Evolutionary conservation across 1,140 invertebrate genomes (phyloP), one percentile per base, ranked within the genome.

Genomic region (Drosophila lacertosa): DNA sequence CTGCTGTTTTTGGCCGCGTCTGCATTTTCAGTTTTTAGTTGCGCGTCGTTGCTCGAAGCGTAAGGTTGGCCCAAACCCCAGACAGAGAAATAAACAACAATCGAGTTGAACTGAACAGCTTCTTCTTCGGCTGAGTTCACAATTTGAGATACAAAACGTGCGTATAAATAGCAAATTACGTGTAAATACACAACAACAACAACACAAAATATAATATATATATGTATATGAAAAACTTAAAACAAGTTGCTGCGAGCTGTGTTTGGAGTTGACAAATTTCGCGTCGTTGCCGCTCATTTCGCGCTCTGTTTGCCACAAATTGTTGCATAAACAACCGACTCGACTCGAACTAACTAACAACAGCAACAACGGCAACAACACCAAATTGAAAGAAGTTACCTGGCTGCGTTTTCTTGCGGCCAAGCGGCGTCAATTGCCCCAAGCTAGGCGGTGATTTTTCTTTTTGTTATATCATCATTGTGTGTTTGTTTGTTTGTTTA

Each of bases 271-370:
- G 77, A 86, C 81, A 86, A 86, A 70, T 81, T 74, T 77, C 62
- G 72, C 63, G 76, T 75, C 45, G 76, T 74, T 84, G 79, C 66
- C 62, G 68, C 68, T 65, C 57, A 86, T 84, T 84, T 84, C 81
- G 81, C 82, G 81, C 81, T 86, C 81, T 86, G 81, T 86, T 86
- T 86, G 77, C 69, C 29, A 18, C 73, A 81, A 86, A 86, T 86
- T 77, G 81, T 83, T 86, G 80, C 80, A 82, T 81, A 81, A 86
- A 83, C 47, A 70, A 60, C 57, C 82, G 69, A 57, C 51, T 57
- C 82, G 69, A 57, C 51, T 57, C 44, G 32, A 20, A 39, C 15
- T 44, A 44, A 10, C 35, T 42, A 32, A 26, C 24, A 60, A 50
- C n/a, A n/a, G n/a, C n/a, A n/a, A 9, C 16, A 45, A 65, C 33